phyloP scores from a whole-genome alignment of 2,797 vertebrate genomes.

The Sitta carolinensis region DNA sequence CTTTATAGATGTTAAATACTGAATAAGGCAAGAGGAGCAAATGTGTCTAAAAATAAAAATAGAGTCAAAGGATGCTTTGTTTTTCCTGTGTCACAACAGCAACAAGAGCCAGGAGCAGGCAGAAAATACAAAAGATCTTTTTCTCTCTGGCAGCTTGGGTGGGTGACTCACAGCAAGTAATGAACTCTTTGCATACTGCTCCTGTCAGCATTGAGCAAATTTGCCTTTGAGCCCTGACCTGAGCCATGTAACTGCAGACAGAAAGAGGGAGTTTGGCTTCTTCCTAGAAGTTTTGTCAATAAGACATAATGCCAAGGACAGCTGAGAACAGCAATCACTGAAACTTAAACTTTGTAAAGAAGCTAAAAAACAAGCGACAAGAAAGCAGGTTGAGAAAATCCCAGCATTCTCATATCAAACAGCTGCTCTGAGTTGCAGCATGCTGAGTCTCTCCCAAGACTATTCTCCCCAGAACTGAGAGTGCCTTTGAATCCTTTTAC shows the following conservation, averaged over 20 bases:
- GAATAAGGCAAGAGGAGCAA: background rate
- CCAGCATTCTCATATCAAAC: background rate
- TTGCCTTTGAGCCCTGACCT: background rate
- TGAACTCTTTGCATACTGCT: background rate
- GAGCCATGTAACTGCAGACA: background rate
- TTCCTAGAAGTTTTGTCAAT: background rate
- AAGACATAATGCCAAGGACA: background rate
- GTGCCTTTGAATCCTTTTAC: background rate
- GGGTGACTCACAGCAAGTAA: slow-evolving; percentile 39
- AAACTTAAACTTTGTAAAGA: slow-evolving; percentile 1
- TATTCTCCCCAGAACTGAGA: background rate
- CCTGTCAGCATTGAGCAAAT: background rate
- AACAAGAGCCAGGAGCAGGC: slow-evolving; percentile 24
- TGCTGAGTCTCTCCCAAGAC: background rate
- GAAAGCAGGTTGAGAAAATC: background rate
- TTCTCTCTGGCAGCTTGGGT: background rate
- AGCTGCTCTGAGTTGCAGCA: background rate
- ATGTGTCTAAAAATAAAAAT: slow-evolving; percentile 43
- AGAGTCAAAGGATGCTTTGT: slow-evolving; percentile 26
- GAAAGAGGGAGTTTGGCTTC: background rate
- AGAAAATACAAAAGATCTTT: slow-evolving; percentile 41
- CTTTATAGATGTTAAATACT: background rate
- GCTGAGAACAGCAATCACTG: background rate
- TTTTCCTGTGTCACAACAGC: slow-evolving; percentile 21
- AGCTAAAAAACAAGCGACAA: background rate